Evolutionary conservation across 2,888 invertebrate genomes (phyloP).

Genomic region (Lypha dubia): DNA sequence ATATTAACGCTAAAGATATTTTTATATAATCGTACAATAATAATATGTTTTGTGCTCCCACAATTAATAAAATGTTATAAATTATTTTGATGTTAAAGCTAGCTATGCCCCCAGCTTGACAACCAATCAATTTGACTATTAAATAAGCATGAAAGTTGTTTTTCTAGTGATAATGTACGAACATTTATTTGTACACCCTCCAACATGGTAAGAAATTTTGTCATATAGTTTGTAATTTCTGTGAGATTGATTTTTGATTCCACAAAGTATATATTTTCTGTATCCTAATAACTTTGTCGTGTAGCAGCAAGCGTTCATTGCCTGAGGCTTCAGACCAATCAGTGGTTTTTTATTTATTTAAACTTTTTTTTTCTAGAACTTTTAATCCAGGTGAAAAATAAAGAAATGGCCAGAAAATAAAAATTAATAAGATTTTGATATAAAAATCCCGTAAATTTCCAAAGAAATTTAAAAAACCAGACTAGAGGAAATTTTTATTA

Average conservation of each 20-base stretch:
- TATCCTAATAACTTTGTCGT: too few species aligned
- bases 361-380: too few species aligned
- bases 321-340: too few species aligned
- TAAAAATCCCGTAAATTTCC: too few species aligned
- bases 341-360: too few species aligned
- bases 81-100: constrained; percentile 13
- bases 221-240: neutral
- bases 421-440: too few species aligned
- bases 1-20: neutral
- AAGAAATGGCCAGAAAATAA: too few species aligned
- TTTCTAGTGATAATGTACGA: neutral
- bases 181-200: constrained; percentile 3
- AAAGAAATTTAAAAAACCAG: too few species aligned
- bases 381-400: too few species aligned
- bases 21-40: neutral
- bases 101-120: constrained; percentile 1
- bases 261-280: too few species aligned
- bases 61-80: constrained; percentile 23
- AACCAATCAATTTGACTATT: neutral
- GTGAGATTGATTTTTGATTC: neutral
- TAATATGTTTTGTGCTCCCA: neutral
- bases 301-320: too few species aligned
- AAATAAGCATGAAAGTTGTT: neutral
- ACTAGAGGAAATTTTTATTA: too few species aligned
- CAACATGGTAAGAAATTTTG: neutral